Evolutionary conservation across 2,797 vertebrate species (phyloP), one percentile per base, ranked within the genome.

Genomic region (Gymnothorax javanicus): DNA sequence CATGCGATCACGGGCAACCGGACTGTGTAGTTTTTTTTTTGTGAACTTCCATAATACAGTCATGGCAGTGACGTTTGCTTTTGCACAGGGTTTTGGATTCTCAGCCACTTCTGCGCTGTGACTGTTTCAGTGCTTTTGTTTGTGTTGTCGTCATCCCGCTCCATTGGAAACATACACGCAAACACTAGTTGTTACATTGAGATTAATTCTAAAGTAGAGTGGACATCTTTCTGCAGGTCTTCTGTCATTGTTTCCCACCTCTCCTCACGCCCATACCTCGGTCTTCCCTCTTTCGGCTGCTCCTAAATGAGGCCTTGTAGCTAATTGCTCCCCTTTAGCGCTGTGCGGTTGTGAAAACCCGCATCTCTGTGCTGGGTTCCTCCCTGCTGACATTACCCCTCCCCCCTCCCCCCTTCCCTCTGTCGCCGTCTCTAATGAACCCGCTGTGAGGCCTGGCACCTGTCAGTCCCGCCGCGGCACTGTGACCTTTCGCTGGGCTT

Each of bases 401-500:
- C 33, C 73, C 73, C 12, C 0, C 27, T 8, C 4, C 9, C 1
- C 7, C 7, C 7, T 8, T 20, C 50, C 17, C 43, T 25, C 7
- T 9, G 43, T 64, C 5, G 13, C 57, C 58, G 50, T 82, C 25
- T 58, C 17, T 43, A 86, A 82, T 54, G 62, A 79, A 43, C 77
- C 54, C 0, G 52, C 60, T 33, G 23, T 7, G 52, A n/a, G 82
- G 27, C 54, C 54, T 59, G 67, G 64, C 64, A 75, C 86, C 81
- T 83, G 64, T 84, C 82, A 73, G 11, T 87, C 64, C 25, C 67
- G 15, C 64, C 9, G 52, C 9, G 60, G 6, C 4, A 5, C 33
- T 43, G 56, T 59, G 86, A 73, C 82, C 81, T 87, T 84, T 84
- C 67, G 23, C 60, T 25, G 54, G 54, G 85, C 58, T 79, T 7